Evolutionary conservation across 2,113 vertebrate genomes (phyloP), one percentile per base, ranked within the genome.

Genomic region (Neodontobutis hainanensis): DNA sequence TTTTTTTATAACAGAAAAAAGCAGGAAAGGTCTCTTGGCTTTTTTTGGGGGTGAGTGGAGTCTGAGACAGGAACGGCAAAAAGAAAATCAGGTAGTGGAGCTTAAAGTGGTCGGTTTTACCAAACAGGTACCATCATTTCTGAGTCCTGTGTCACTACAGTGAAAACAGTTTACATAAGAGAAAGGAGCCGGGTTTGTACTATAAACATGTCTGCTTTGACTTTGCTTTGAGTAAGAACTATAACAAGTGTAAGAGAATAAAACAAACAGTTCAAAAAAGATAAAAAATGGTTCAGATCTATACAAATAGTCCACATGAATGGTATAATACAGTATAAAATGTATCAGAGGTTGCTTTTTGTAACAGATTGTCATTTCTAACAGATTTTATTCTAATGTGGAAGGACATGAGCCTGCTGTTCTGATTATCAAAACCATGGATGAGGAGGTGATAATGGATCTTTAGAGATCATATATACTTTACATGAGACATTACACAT

Each of bases 351-450:
- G 19, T 27, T 27, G 19, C 3, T 3, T 3, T 49, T 11, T 0
- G 16, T 4, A 8, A 68, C 44, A 46, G 58, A 40, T 38, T 59
- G 43, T 58, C 38, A 1, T 71, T 15, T 73, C 46, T 52, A 44
- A 9, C 75, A 96, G 94, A 78, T 93, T 95, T 62, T 95, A 94
- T 70, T 82, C 90, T 0, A 82, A 87, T 40, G 90, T 94, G 44
- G 94, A 94, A 83, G 93, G 93, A 34, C 90, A 91, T 0, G 93
- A 95, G 85, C 94, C 94, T 0, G 90, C 81, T 0, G 89, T 95
- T 51, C 66, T 95, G 53, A 87, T 95, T 8, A 79, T 96, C 52
- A 94, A 92, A 89, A 95, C 93, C 1, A 65, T 78, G 32, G 85
- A 92, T 55, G 92, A 91, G 68, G 93, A 94, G 90, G 95, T 94